Conservation (phyloP, 2,797 vertebrate genomes). For the Arrhamphus sclerolepis region DNA sequence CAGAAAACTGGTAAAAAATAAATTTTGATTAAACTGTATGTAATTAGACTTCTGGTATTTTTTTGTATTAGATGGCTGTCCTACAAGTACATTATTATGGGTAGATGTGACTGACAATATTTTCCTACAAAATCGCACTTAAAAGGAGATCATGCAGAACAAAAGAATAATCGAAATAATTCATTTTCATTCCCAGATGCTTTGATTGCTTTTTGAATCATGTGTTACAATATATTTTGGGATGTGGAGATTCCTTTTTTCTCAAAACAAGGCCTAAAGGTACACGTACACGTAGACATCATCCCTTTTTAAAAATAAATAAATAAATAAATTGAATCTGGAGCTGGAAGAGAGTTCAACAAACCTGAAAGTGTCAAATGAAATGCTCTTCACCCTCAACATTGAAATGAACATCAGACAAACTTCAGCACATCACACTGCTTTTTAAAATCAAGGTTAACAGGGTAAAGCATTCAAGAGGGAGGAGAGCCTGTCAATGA, state of each 20-base stretch:
- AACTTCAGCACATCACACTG: conserved; percentile 24
- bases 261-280: not conserved
- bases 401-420: conserved; percentile 16
- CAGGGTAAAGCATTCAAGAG: conserved; percentile 44
- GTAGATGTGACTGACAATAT: conserved; percentile 22
- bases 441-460: conserved; percentile 30
- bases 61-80: conserved; percentile 18
- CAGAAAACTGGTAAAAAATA: too few species aligned
- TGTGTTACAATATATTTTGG: conserved; percentile 7
- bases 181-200: conserved; percentile 23
- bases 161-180: conserved; percentile 26
- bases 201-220: conserved; percentile 25
- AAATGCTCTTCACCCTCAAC: conserved; percentile 3
- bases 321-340: too few species aligned
- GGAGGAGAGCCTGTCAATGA: conserved; percentile 40
- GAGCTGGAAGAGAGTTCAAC: not conserved
- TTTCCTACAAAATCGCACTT: conserved; percentile 13
- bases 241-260: not conserved
- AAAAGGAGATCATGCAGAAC: conserved; percentile 18
- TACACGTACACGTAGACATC: too few species aligned
- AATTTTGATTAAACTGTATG: conserved; percentile 9
- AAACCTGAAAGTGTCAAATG: conserved; percentile 14
- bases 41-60: conserved; percentile 19
- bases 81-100: conserved; percentile 36
- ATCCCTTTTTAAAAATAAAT: conserved; percentile 2